These are phyloP conservation scores for Acrocephalus scirpaceus DNA, from an alignment of 2,797 vertebrate genomes.

Conservation along the genomic window DNA sequence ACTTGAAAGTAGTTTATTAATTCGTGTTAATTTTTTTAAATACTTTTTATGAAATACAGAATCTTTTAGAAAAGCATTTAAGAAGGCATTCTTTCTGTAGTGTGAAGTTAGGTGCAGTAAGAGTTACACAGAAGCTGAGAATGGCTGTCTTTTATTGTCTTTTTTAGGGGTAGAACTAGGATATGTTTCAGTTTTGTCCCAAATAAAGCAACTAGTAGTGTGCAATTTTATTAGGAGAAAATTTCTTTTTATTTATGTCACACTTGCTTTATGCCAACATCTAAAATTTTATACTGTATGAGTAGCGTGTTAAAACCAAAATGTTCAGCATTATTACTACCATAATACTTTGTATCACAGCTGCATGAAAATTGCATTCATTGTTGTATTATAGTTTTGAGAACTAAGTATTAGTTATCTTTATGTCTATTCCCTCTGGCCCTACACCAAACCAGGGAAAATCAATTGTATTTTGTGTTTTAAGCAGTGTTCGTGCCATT, in stretches of 20 bases:
- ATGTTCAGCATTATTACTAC: not conserved
- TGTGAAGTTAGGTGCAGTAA: not conserved
- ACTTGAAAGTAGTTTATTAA: not conserved
- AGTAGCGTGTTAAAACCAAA: not conserved
- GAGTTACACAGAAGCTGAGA: not conserved
- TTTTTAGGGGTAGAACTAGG: not conserved
- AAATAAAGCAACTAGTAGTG: not conserved
- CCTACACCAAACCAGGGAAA: constrained; percentile 30
- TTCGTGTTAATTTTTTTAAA: not conserved
- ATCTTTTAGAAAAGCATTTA: not conserved
- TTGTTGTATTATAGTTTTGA: constrained; percentile 29
- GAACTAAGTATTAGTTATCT: not conserved
- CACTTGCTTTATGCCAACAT: not conserved
- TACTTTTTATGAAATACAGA: not conserved
- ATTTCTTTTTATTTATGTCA: not conserved
- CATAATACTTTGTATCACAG: constrained; percentile 5
- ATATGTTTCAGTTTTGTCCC: not conserved
- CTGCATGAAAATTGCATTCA: constrained; percentile 22
- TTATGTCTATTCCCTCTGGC: constrained; percentile 16
- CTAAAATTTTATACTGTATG: not conserved
- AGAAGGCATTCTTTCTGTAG: not conserved
- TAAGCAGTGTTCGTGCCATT: not conserved
- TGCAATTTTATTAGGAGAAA: not conserved
- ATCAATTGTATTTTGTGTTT: constrained; percentile 50
- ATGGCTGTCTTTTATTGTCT: not conserved